These are phyloP conservation scores for Digitonthophagus gazella DNA, from an alignment of 2,888 invertebrate species.

Conservation along the genomic window DNA sequence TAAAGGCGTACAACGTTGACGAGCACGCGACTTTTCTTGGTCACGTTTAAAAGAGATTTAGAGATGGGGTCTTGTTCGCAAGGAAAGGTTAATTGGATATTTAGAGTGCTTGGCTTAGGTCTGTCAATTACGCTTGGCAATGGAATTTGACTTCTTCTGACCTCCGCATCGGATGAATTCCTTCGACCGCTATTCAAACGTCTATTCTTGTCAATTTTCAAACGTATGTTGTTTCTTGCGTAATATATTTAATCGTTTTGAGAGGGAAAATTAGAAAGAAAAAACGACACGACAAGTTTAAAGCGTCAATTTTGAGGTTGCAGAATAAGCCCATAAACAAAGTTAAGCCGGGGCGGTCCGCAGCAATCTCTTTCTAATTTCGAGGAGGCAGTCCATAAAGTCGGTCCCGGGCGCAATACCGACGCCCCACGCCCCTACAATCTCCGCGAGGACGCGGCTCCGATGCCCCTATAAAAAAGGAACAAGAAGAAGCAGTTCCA, in stretches of 20 bases:
- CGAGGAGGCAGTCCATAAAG: slow-evolving; percentile 17
- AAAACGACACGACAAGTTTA: neutral
- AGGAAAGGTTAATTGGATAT: slow-evolving; percentile 15
- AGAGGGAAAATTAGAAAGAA: neutral
- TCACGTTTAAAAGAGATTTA: neutral
- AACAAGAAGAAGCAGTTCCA: slow-evolving; percentile 1
- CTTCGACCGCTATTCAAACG: slow-evolving; percentile 6
- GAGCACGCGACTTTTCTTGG: neutral
- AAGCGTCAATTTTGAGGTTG: neutral
- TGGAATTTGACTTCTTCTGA: slow-evolving; percentile 14
- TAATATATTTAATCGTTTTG: neutral
- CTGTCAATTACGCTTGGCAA: slow-evolving; percentile 8
- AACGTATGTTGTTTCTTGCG: slow-evolving; percentile 4
- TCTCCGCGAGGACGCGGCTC: slow-evolving; percentile 1
- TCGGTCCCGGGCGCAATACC: slow-evolving; percentile 5
- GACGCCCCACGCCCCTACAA: neutral
- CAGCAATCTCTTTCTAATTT: slow-evolving; percentile 16
- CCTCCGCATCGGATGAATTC: slow-evolving; percentile 2
- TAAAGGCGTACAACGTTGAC: neutral
- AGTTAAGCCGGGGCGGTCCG: neutral
- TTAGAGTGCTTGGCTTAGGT: slow-evolving; percentile 11
- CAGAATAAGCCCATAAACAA: neutral
- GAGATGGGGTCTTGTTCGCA: neutral
- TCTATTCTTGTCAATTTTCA: too few relatives aligned
- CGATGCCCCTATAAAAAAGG: slow-evolving; percentile 12